Conservation (phyloP, 2,113 vertebrate genomes). For the Tamias sibiricus region DNA sequence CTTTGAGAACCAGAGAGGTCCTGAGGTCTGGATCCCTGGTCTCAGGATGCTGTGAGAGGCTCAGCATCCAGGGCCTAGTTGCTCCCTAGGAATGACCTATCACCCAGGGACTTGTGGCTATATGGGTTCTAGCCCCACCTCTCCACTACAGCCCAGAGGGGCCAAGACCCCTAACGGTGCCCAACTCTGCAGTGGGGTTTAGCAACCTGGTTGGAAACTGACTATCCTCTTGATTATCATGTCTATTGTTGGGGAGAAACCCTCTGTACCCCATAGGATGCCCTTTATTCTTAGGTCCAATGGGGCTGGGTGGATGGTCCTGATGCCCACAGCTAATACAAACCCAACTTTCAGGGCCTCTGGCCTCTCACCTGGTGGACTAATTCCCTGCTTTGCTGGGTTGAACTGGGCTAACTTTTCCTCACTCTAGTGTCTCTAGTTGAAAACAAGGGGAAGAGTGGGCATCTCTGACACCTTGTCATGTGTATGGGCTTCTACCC, state of each 20-base stretch:
- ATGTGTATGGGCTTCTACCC: fast-evolving
- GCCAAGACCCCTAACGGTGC: fast-evolving
- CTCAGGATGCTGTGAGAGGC: neutral
- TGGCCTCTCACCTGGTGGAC: too few relatives aligned
- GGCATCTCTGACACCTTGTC: neutral
- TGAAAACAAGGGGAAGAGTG: fast-evolving
- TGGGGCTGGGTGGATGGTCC: neutral
- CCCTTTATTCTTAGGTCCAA: neutral
- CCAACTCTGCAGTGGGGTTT: neutral
- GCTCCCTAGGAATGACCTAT: fast-evolving
- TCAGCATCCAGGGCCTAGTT: fast-evolving
- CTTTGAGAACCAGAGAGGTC: neutral
- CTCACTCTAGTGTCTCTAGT: fast-evolving
- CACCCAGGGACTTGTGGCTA: neutral
- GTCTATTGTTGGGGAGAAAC: neutral
- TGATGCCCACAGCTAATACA: neutral
- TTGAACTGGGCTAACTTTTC: too few relatives aligned
- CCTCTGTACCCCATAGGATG: fast-evolving
- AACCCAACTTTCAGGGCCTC: neutral
- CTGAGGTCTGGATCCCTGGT: neutral
- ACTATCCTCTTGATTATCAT: neutral
- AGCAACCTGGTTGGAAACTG: too few relatives aligned
- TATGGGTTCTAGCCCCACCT: too few relatives aligned
- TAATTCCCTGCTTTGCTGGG: neutral
- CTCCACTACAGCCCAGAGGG: neutral